These are phyloP conservation scores for Philaethria dido DNA, from an alignment of 2,888 invertebrate genomes.

Conservation along the genomic window DNA sequence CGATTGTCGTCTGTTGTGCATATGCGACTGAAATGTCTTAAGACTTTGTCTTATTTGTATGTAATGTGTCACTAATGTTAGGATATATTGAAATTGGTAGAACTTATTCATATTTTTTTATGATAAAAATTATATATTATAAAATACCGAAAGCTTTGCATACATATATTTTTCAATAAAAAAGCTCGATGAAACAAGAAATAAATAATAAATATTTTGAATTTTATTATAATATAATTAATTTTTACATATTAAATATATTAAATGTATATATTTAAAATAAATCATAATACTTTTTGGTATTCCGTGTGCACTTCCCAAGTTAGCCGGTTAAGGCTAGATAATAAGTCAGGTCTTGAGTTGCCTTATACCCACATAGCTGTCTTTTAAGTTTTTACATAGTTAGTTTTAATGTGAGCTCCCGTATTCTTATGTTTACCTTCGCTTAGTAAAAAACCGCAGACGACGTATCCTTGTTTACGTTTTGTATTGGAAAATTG, in stretches of 20 bases:
- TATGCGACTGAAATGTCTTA: constrained; percentile 27
- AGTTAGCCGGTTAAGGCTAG: constrained; percentile 46
- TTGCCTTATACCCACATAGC: constrained; percentile 47
- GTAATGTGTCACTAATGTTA: neutral
- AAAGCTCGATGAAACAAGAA: no score
- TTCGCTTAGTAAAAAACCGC: constrained; percentile 38
- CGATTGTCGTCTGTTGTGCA: constrained; percentile 39
- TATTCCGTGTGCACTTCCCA: constrained; percentile 25
- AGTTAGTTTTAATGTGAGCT: constrained; percentile 44
- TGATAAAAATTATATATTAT: neutral
- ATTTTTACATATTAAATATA: no score
- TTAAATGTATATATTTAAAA: neutral
- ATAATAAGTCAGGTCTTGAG: constrained; percentile 50
- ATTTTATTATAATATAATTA: no score
- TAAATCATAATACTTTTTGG: constrained; percentile 4
- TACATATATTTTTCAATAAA: no score
- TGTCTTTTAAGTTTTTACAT: constrained; percentile 45
- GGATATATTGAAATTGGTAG: neutral
- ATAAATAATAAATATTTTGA: no score
- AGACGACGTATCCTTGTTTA: constrained; percentile 37
- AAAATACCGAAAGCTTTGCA: neutral
- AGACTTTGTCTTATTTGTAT: neutral
- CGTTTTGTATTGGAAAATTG: constrained; percentile 38
- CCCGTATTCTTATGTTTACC: constrained; percentile 37
- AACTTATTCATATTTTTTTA: neutral